Conservation (phyloP, 1,140 invertebrate species). For the Harlomillsia oculata region DNA sequence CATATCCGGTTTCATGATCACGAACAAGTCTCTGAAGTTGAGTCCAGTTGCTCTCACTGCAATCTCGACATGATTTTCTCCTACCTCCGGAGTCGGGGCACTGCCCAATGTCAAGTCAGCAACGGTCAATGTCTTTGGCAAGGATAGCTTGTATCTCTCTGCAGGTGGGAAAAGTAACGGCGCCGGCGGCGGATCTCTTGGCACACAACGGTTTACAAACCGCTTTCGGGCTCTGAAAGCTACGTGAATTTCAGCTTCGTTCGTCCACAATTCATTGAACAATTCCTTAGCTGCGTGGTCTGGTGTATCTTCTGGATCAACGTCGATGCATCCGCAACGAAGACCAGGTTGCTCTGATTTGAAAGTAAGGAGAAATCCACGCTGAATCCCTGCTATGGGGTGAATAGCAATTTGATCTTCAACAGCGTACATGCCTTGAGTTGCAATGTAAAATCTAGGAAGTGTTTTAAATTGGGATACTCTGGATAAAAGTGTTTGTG, state of each 20-base stretch:
- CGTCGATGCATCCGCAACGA: constrained; percentile 4
- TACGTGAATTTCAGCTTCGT: constrained; percentile 4
- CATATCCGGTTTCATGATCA: neutral
- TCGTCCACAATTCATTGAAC: constrained; percentile 12
- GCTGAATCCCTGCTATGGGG: neutral
- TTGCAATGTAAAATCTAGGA: constrained; percentile 17
- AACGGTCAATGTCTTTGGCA: constrained; percentile 8
- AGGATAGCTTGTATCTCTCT: neutral
- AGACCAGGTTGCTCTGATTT: constrained; percentile 11
- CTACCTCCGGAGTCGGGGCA: neutral
- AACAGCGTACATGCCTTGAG: constrained; percentile 2
- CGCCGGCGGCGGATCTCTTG: neutral
- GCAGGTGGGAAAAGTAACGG: constrained; percentile 1
- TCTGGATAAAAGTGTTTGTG: constrained; percentile 6
- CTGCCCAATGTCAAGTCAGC: constrained; percentile 5
- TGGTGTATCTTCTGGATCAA: constrained; percentile 11
- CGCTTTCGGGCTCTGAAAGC: constrained; percentile 3
- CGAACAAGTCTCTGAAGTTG: constrained; percentile 11
- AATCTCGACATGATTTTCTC: constrained; percentile 11
- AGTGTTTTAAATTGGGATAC: neutral
- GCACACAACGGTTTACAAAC: neutral
- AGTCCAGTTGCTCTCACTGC: constrained; percentile 5
- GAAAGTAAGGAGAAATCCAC: constrained; percentile 12
- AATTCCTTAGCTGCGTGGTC: neutral
- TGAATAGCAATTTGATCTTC: constrained; percentile 6